Evolutionary conservation across 2,113 vertebrate genomes (phyloP), one percentile per base, ranked within the genome.

Genomic region (Bettongia penicillata): DNA sequence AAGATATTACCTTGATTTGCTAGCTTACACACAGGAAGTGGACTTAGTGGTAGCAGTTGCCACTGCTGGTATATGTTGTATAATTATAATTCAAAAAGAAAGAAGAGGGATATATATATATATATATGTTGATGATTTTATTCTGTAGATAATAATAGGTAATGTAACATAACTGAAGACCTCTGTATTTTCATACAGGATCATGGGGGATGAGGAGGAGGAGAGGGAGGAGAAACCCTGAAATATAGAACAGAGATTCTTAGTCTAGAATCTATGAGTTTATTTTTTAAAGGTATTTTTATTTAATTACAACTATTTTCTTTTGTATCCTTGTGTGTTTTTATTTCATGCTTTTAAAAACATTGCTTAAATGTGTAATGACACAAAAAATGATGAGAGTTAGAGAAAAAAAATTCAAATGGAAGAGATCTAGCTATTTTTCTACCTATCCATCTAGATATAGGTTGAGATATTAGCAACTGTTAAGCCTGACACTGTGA

Each of bases 71-170:
- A n/a, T 23, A 2, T 53, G 10, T 0, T 95, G 22, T 7, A 90
- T 53, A 43, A 91, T 68, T 77, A 91, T 14, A 96, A 91, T 92
- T 91, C 9, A 93, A 91, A 37, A 91, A 16, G 26, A 28, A 92
- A 93, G 28, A n/a, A 50, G 93, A 8, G 91, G 94, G 93, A 90
- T 0, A 90, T 3, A 37, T 49, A 0, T 50, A 0, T 23, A 7
- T 91, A 8, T 31, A 5, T 49, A 8, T 89, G 12, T n/a, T 91
- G 37, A 1, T 50, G 28, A 53, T 53, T 16, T 92, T 89, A 57
- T 90, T 48, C 61, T 53, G 16, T 16, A 68, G 31, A 68, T 68
- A 68, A 5, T n/a, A 68, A 68, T n/a, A 37, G 31, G 31, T 16
- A 68, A 68, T 16, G 3, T 19, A n/a, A n/a, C 19, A 68, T 68